Base-by-base conservation (phyloP, 1,140 invertebrate species). In the Drosophila mojavensis region DNA sequence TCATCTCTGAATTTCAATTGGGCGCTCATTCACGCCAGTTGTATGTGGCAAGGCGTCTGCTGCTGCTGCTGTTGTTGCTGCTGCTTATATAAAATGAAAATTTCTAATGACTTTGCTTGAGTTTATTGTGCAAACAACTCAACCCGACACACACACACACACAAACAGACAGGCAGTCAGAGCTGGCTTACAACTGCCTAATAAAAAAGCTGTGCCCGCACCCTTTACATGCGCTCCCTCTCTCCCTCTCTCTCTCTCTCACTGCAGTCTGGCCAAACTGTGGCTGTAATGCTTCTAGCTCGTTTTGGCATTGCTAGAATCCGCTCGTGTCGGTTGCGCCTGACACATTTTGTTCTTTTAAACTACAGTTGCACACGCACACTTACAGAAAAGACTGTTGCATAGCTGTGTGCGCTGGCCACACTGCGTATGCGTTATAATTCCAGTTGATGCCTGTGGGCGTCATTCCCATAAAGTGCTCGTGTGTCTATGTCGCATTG, bases 381-480 rank as follows among this genome's bases (percentile, higher is more conserved):
- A 55, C 15, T 33, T 33, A 15, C 39, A 10, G 7, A 28, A 54
- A 54, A 54, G 58, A 45, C 45, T 63, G 36, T 62, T 54, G 66
- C 48, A 61, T 82, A 81, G 61, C 71, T 81, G 78, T 82, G 79
- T 56, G 71, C 71, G 58, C 58, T 47, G 33, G 61, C 62, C 50
- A 48, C 72, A 36, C 28, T 43, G 72, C 68, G 72, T 81, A 75
- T 78, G 78, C 64, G 81, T 74, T 78, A 89, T 88, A 88, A 83
- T 89, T 74, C 68, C 53, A 74, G 72, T 83, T 88, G 86, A 89
- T 89, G 83, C 83, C 76, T 75, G 61, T 55, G 83, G 83, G 76
- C 84, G 73, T 80, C 83, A 80, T 89, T 83, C 79, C 78, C 83
- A 88, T 88, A 89, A 88, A 89, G 80, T 88, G 83, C 84, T 82